Conservation (phyloP, 2,797 vertebrate species). For the Tenualosa thibaudeaui region DNA sequence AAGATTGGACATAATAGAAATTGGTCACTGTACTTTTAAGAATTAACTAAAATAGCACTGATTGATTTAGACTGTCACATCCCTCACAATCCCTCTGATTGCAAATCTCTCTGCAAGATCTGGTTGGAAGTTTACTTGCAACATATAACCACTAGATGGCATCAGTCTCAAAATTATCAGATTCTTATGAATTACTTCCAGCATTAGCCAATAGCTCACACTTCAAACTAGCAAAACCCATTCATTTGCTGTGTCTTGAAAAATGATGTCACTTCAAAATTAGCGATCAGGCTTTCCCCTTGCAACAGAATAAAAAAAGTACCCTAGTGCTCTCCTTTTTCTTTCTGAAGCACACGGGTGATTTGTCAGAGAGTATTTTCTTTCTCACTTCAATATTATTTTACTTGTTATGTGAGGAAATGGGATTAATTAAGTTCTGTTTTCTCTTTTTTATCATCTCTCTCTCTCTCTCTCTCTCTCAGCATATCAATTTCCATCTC, state of each 20-base stretch:
- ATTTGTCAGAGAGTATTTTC: neutral
- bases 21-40: neutral
- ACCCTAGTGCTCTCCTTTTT: neutral
- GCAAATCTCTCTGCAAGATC: neutral
- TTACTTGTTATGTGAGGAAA: neutral
- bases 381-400: neutral
- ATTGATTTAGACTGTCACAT: neutral
- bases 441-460: neutral
- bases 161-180: neutral
- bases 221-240: neutral
- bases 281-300: neutral
- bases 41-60: neutral
- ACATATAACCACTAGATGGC: slow-evolving; percentile 42
- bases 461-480: neutral
- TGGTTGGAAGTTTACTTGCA: slow-evolving; percentile 18
- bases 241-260: neutral
- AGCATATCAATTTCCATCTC: neutral
- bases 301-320: neutral
- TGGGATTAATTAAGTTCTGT: neutral
- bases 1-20: neutral
- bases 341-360: neutral
- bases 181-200: neutral
- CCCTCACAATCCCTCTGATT: neutral
- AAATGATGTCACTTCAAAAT: neutral
- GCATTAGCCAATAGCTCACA: neutral